Evolutionary conservation across 2,888 invertebrate genomes (phyloP).

Genomic region (Spisula subtruncata): DNA sequence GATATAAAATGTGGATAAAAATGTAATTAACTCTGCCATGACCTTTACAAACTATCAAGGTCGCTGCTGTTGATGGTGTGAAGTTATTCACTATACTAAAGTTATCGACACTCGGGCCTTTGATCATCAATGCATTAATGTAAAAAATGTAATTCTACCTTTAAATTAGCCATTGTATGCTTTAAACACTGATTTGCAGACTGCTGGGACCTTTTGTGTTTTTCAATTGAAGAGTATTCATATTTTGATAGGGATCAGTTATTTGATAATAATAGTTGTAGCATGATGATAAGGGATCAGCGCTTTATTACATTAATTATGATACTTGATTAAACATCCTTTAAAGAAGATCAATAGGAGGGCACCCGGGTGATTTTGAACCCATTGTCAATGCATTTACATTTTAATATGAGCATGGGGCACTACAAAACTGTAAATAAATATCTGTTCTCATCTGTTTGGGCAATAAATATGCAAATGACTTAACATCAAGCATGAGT

Average conservation of each 20-base stretch:
- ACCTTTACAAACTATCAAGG: constrained; percentile 7
- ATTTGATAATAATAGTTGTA: constrained; percentile 22
- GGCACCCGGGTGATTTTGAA: constrained; percentile 26
- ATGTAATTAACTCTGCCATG: background rate
- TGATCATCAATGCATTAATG: constrained; percentile 11
- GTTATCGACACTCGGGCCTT: background rate
- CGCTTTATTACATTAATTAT: constrained; percentile 52
- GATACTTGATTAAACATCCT: constrained; percentile 45
- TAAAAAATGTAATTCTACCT: constrained; percentile 14
- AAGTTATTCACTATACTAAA: background rate
- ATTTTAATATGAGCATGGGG: background rate
- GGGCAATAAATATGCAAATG: constrained; percentile 2
- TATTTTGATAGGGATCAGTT: constrained; percentile 40
- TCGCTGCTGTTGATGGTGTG: background rate
- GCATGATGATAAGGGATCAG: constrained; percentile 43
- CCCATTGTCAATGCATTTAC: background rate
- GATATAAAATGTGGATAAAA: constrained; percentile 17
- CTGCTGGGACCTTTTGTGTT: constrained; percentile 34
- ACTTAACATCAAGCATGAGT: background rate
- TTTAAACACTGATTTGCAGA: constrained; percentile 22
- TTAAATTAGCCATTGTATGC: background rate
- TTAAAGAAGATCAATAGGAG: constrained; percentile 28
- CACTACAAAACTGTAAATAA: background rate
- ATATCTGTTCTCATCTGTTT: constrained; percentile 2
- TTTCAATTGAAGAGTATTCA: constrained; percentile 29